Conservation (phyloP, 2,113 vertebrate genomes). For the Rhinoderma darwinii region DNA sequence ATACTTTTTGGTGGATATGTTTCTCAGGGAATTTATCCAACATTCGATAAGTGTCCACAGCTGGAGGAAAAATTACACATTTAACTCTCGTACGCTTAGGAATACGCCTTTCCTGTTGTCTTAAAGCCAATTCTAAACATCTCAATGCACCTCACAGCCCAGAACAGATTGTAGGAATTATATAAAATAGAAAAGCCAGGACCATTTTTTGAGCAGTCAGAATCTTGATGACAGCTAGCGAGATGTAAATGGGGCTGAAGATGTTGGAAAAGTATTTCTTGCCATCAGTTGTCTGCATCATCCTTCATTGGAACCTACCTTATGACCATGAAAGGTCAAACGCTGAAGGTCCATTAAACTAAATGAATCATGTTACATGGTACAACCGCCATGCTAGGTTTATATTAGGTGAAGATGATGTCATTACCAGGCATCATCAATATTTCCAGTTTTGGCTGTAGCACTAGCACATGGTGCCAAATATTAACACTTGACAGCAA, state of each 20-base stretch:
- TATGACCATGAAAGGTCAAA: not conserved
- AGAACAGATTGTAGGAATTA: slow-evolving; percentile 15
- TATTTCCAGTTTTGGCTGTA: not conserved
- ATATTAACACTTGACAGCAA: slow-evolving; percentile 15
- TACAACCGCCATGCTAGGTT: not conserved
- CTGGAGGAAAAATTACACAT: slow-evolving; percentile 49
- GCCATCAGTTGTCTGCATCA: not conserved
- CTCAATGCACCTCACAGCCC: not conserved
- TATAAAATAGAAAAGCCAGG: not conserved
- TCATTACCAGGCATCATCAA: not conserved
- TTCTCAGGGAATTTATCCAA: slow-evolving; percentile 51
- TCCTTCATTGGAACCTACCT: not conserved
- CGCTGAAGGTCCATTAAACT: not conserved
- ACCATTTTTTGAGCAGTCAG: not conserved
- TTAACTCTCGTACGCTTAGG: slow-evolving; percentile 36
- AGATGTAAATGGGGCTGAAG: not conserved
- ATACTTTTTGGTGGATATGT: slow-evolving; percentile 8
- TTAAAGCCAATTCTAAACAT: not conserved
- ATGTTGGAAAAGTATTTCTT: not conserved
- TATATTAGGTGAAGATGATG: slow-evolving; percentile 3
- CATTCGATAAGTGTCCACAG: slow-evolving; percentile 41
- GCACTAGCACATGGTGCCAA: not conserved
- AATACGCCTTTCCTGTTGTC: slow-evolving; percentile 11
- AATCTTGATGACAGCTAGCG: not conserved
- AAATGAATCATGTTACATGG: not conserved